These are phyloP conservation scores for Wiebesia pumilae DNA, from an alignment of 1,140 invertebrate genomes.

Conservation along the genomic window DNA sequence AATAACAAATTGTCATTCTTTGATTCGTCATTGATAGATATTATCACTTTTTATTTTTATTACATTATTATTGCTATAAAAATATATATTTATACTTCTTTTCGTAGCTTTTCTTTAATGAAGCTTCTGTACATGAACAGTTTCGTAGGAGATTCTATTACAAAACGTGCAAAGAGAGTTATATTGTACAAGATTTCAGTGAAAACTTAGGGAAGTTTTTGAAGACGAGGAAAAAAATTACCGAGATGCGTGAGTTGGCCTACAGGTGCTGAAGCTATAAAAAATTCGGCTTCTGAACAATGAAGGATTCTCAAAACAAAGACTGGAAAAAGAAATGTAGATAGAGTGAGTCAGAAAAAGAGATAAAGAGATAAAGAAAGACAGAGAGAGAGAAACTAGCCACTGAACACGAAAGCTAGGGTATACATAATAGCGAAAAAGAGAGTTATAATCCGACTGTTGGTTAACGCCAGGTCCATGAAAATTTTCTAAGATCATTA, in stretches of 20 bases:
- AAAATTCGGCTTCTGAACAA: conserved; percentile 32
- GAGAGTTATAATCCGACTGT: not conserved
- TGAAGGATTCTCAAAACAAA: conserved; percentile 29
- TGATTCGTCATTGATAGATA: too few species aligned
- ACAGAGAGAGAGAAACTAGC: not conserved
- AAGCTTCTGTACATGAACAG: not conserved
- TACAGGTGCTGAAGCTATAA: not conserved
- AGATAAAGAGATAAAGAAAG: conserved; percentile 1
- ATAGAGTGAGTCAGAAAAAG: not conserved
- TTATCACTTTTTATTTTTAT: too few species aligned
- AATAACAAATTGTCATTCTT: too few species aligned
- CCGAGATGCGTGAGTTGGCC: not conserved
- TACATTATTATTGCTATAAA: not conserved
- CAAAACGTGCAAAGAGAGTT: conserved; percentile 5
- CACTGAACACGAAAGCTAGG: not conserved
- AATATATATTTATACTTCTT: not conserved
- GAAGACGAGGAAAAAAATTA: conserved; percentile 10
- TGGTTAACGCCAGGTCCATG: not conserved
- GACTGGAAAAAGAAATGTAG: not conserved
- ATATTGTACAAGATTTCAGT: not conserved
- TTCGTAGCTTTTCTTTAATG: not conserved
- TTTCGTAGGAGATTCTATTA: not conserved
- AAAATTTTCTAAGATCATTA: not conserved
- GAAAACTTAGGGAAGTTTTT: not conserved
- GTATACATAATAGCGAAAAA: not conserved